Conservation (phyloP, 1,140 invertebrate genomes). For the Psilanteris sp. region DNA sequence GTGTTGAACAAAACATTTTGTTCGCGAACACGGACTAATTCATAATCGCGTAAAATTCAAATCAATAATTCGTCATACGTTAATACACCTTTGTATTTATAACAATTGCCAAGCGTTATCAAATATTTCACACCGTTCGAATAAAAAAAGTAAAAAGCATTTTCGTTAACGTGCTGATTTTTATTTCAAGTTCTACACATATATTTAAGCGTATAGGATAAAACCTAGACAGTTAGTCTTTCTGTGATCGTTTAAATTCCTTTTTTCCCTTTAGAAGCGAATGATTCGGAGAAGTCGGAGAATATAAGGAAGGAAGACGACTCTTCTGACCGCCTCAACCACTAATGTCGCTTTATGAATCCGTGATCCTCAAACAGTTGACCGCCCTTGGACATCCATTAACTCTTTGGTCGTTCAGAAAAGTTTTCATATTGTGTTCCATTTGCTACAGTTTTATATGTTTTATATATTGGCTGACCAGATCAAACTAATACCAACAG, state of each 20-base stretch:
- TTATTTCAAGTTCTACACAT: conserved; percentile 25
- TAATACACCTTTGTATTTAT: no score
- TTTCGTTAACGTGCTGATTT: conserved; percentile 15
- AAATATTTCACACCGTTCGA: no score
- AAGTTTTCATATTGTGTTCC: conserved; percentile 43
- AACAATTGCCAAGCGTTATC: no score
- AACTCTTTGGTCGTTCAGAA: conserved; percentile 47
- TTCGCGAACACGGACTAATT: no score
- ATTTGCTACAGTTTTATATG: conserved; percentile 6
- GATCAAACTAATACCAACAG: no score
- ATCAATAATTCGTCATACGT: no score
- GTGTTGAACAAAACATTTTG: no score
- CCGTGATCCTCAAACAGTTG: conserved; percentile 35
- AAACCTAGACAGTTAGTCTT: conserved; percentile 64
- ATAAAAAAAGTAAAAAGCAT: conserved; percentile 6
- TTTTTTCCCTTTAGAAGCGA: conserved; percentile 57
- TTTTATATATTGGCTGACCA: no score
- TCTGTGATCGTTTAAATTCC: conserved; percentile 65
- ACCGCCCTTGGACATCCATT: conserved; percentile 55
- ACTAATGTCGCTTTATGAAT: conserved; percentile 67
- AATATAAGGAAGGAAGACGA: conserved; percentile 65
- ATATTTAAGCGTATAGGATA: conserved; percentile 41
- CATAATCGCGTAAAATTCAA: no score
- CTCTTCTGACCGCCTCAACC: conserved; percentile 46
- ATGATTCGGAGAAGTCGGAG: conserved; percentile 55